phyloP scores from a whole-genome alignment of 2,888 invertebrate genomes.

The Heterodera filipjevi region DNA sequence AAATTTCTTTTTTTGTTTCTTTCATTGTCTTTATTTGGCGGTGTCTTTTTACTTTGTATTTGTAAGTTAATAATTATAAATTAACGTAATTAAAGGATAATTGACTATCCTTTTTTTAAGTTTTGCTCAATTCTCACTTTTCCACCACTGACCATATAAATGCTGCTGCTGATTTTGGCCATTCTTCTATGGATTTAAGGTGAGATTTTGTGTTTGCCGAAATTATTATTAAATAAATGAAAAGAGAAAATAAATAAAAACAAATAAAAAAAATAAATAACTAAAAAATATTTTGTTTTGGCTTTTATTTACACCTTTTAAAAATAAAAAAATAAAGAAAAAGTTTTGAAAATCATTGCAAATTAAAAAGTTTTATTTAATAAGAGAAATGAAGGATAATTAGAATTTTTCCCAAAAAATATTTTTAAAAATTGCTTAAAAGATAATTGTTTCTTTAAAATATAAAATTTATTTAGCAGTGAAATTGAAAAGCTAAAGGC shows the following conservation, averaged over 20 bases:
- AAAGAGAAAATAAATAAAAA: neutral
- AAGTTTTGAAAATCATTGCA: too few relatives aligned
- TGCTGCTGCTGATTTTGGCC: conserved; percentile 12
- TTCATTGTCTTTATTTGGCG: neutral
- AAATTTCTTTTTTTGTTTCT: conserved; percentile 1
- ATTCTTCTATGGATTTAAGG: conserved; percentile 18
- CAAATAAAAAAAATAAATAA: neutral
- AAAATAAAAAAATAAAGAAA: too few relatives aligned
- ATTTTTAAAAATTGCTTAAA: too few relatives aligned
- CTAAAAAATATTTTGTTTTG: neutral
- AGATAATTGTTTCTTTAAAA: conserved; percentile 14
- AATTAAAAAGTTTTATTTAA: too few relatives aligned
- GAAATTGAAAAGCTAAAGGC: conserved; percentile 33
- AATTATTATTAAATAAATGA: too few relatives aligned
- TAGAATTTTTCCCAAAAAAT: too few relatives aligned
- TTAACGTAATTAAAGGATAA: neutral
- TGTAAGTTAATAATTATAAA: neutral
- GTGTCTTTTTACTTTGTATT: conserved; percentile 6
- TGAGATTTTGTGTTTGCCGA: neutral
- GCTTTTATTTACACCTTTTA: neutral
- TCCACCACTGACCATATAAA: conserved; percentile 24
- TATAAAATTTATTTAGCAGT: conserved; percentile 24
- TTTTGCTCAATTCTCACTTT: conserved; percentile 33
- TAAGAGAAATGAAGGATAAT: too few relatives aligned
- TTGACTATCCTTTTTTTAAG: conserved; percentile 19